These are phyloP conservation scores for Echinarachnius parma DNA, from an alignment of 53 echinoderm and acorn worm species.

Conservation along the genomic window DNA sequence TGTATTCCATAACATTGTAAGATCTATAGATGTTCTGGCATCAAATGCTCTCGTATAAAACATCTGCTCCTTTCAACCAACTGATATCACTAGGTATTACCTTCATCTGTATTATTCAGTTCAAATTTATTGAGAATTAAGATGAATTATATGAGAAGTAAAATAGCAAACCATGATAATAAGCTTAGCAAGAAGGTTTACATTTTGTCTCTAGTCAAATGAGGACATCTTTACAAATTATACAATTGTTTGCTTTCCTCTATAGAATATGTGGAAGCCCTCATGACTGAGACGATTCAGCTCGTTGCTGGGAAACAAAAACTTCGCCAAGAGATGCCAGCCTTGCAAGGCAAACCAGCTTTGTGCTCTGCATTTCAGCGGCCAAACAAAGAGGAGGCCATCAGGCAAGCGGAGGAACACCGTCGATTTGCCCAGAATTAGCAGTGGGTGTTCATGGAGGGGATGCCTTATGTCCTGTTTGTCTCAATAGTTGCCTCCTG, in stretches of 20 bases:
- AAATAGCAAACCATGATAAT: background rate
- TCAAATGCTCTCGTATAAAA: too few relatives aligned
- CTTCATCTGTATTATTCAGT: background rate
- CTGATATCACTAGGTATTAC: background rate
- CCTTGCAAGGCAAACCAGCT: background rate
- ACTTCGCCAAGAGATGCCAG: background rate
- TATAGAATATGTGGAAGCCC: slow-evolving; percentile 3
- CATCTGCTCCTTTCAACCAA: too few relatives aligned
- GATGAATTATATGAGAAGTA: background rate
- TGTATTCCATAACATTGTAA: background rate
- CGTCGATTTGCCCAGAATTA: background rate
- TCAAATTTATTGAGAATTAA: background rate
- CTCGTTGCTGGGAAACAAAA: background rate
- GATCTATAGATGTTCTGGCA: background rate
- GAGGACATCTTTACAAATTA: too few relatives aligned
- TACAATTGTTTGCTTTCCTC: background rate
- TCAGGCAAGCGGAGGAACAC: background rate
- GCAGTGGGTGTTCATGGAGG: too few relatives aligned
- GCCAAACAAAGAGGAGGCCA: slow-evolving; percentile 7
- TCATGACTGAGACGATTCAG: background rate
- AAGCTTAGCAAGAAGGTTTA: background rate
- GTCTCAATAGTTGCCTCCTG: too few relatives aligned
- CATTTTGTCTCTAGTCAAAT: background rate
- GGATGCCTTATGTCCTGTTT: too few relatives aligned
- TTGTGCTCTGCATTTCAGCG: background rate